A percentile compares a stretch with the other conserved stretches of the same genome.
phyloP scores from a whole-genome alignment of 2,888 invertebrate species.

The Hemithea aestivaria region DNA sequence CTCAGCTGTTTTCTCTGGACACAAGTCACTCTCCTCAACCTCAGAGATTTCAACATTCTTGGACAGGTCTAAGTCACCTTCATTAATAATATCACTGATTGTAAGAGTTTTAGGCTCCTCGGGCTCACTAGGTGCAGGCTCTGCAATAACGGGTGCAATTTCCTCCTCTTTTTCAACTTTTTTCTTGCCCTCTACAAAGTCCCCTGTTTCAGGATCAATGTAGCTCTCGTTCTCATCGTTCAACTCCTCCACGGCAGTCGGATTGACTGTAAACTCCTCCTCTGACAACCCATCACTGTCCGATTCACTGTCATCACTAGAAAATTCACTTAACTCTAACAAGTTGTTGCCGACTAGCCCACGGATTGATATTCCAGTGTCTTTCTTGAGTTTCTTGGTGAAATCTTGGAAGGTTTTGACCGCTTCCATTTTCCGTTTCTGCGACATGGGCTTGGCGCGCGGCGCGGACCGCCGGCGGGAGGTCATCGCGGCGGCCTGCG shows the following conservation, averaged over 20 bases:
- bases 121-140: slow-evolving; percentile 15
- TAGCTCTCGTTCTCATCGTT: slow-evolving; percentile 72
- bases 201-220: slow-evolving; percentile 74
- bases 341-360: slow-evolving; percentile 72
- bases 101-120: slow-evolving; percentile 65
- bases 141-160: slow-evolving; percentile 17
- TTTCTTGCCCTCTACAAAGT: slow-evolving; percentile 55
- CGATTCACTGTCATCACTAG: slow-evolving; percentile 65
- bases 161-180: slow-evolving; percentile 23
- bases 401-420: slow-evolving; percentile 73
- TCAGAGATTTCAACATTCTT: slow-evolving; percentile 75
- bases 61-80: slow-evolving; percentile 65
- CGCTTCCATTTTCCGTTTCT: slow-evolving; percentile 74
- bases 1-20: slow-evolving; percentile 62
- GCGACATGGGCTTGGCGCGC: slow-evolving; percentile 65
- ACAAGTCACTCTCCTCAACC: slow-evolving; percentile 65
- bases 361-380: slow-evolving; percentile 71
- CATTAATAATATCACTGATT: slow-evolving; percentile 72
- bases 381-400: slow-evolving; percentile 74
- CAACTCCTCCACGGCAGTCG: slow-evolving; percentile 65
- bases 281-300: slow-evolving; percentile 75
- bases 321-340: slow-evolving; percentile 70
- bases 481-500: slow-evolving; percentile 68
- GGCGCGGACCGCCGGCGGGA: slow-evolving; percentile 56
- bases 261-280: slow-evolving; percentile 71